phyloP scores from a whole-genome alignment of 2,797 vertebrate species.

The Helarctos malayanus region DNA sequence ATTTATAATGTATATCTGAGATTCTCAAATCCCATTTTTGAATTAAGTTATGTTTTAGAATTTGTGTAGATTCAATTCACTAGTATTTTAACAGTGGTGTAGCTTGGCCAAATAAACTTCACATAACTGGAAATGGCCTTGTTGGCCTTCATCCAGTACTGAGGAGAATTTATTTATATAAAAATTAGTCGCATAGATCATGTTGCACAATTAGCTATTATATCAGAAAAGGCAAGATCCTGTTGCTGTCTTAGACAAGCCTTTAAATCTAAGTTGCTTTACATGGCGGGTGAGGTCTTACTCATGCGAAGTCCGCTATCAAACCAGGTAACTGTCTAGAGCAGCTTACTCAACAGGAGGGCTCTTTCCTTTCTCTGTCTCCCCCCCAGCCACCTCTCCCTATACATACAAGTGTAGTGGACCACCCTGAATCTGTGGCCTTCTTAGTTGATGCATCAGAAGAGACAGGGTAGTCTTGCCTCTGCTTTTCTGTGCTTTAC shows the following conservation, averaged over 20 bases:
- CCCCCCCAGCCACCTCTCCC: fast-evolving
- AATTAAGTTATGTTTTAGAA: neutral
- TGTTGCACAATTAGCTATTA: neutral
- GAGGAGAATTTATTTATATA: neutral
- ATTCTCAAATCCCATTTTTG: neutral
- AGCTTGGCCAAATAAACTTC: neutral
- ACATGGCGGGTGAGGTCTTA: neutral
- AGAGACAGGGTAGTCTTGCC: neutral
- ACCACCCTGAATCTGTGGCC: neutral
- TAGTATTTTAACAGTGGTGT: neutral
- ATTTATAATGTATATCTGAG: neutral
- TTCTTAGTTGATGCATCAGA: neutral
- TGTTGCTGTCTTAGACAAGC: neutral
- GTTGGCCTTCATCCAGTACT: neutral
- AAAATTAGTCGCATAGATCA: neutral
- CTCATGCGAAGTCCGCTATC: neutral
- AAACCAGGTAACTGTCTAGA: neutral
- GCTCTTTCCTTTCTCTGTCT: neutral
- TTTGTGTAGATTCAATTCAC: neutral
- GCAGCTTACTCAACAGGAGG: neutral
- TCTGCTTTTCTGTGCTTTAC: neutral
- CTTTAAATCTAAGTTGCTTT: neutral
- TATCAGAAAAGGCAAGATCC: neutral
- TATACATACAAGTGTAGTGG: neutral
- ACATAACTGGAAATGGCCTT: neutral